Evolutionary conservation across 2,113 vertebrate species (phyloP).

Genomic region (Mus spicilegus): DNA sequence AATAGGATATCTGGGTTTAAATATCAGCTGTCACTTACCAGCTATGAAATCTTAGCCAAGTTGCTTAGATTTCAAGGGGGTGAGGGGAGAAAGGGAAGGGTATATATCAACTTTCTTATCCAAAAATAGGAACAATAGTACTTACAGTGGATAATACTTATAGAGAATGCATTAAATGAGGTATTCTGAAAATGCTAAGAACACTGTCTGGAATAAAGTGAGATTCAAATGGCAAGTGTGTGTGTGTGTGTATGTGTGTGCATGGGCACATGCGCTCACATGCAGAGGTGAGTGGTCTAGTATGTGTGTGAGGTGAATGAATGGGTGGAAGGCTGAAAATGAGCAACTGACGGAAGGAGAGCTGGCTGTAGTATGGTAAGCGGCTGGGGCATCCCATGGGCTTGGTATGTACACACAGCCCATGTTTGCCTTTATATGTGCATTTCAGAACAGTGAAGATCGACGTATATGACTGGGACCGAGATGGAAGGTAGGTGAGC

Average conservation of each 20-base stretch:
- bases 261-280: accelerated
- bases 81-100: accelerated
- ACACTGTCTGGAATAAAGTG: background rate
- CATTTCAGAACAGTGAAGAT: constrained; percentile 95
- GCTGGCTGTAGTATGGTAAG: background rate
- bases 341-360: background rate
- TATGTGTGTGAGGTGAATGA: background rate
- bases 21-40: constrained; percentile 36
- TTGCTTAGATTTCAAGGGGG: background rate
- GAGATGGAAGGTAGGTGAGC: constrained; percentile 94
- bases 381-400: background rate
- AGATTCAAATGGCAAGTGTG: background rate
- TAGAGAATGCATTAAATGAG: constrained; percentile 11
- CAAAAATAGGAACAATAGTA: constrained; percentile 41
- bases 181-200: background rate
- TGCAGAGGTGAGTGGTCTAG: background rate
- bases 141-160: constrained; percentile 10
- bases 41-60: constrained; percentile 12
- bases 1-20: constrained; percentile 33
- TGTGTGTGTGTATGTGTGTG: background rate
- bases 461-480: constrained; percentile 98
- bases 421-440: background rate
- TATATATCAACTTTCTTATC: constrained; percentile 31
- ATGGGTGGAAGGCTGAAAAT: background rate
- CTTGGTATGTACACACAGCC: background rate